Percentiles rank a stretch among this genome's conserved stretches.
Conservation (phyloP, 2,797 vertebrate genomes). For the Paguma larvata region DNA sequence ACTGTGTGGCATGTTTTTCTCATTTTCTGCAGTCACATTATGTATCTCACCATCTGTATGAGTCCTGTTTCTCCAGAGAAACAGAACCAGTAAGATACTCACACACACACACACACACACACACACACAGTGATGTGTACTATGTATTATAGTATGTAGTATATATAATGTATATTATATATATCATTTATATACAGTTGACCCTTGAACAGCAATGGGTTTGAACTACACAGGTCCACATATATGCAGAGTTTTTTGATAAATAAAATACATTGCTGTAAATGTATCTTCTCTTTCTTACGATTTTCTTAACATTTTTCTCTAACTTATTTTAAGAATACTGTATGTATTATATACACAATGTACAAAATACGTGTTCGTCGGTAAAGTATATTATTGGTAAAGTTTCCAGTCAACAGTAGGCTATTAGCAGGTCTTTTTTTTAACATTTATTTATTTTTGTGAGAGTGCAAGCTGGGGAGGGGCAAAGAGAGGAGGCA, state of each 20-base stretch:
- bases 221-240: neutral
- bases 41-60: neutral
- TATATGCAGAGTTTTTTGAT: neutral
- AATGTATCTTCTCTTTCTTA: neutral
- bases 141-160: neutral
- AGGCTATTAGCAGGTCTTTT: neutral
- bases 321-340: neutral
- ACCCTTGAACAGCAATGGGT: neutral
- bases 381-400: neutral
- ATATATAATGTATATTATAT: neutral
- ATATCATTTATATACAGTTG: neutral
- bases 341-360: neutral
- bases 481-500: too few species aligned
- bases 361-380: neutral
- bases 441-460: too few species aligned
- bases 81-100: neutral
- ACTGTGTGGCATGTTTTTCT: neutral
- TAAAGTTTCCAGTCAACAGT: neutral
- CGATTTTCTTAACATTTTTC: neutral
- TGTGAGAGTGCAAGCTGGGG: too few species aligned
- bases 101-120: neutral
- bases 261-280: neutral
- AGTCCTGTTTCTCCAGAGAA: constrained; percentile 29
- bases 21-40: constrained; percentile 20
- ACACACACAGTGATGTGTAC: neutral